Percentiles rank a stretch among this genome's conserved stretches.
These are phyloP conservation scores for Lepidostoma basale DNA, from an alignment of 1,140 invertebrate genomes.

Conservation along the genomic window DNA sequence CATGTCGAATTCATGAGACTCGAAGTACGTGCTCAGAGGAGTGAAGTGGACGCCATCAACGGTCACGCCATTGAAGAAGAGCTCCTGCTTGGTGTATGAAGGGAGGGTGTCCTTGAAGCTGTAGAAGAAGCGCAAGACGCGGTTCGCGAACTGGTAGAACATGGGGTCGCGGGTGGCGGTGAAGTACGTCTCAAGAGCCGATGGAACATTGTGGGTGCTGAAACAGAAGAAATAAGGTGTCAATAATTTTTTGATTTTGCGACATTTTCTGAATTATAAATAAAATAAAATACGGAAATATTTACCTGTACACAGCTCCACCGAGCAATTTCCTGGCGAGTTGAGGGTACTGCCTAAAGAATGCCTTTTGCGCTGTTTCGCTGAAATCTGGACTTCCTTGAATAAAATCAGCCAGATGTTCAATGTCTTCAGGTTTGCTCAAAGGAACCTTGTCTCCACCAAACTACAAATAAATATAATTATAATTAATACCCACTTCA, in stretches of 20 bases:
- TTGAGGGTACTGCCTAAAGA: conserved; percentile 45
- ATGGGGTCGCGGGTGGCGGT: conserved; percentile 72
- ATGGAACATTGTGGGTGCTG: conserved; percentile 52
- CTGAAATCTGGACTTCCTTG: conserved; percentile 62
- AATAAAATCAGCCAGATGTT: conserved; percentile 62
- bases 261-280: too few species aligned
- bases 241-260: too few species aligned
- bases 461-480: conserved; percentile 23
- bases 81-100: conserved; percentile 66
- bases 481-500: neutral
- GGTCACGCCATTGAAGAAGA: conserved; percentile 66
- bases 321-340: conserved; percentile 48
- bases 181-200: conserved; percentile 57
- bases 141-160: conserved; percentile 68
- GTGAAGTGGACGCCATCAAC: conserved; percentile 68
- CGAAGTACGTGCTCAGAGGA: conserved; percentile 74
- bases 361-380: conserved; percentile 52
- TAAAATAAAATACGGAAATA: neutral
- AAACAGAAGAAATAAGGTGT: conserved; percentile 39
- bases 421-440: conserved; percentile 61
- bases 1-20: conserved; percentile 71
- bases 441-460: conserved; percentile 60
- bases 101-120: conserved; percentile 61
- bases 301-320: neutral
- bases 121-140: conserved; percentile 59